phyloP scores from a whole-genome alignment of 2,797 vertebrate species.

The Mormyrops boulengeri region DNA sequence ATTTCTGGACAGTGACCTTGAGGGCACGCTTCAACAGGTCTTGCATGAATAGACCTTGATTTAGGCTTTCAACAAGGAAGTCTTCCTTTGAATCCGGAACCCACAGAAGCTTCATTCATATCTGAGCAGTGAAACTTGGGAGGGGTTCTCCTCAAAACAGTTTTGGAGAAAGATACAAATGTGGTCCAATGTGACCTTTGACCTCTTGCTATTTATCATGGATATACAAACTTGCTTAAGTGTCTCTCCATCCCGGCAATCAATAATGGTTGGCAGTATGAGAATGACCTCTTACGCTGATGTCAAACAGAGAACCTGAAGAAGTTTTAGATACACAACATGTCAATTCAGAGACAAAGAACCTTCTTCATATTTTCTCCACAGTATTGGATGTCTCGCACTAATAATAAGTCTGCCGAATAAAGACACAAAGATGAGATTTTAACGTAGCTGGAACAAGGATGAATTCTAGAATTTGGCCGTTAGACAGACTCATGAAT shows the following conservation, averaged over 20 bases:
- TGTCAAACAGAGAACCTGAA: not conserved
- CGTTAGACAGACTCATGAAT: not conserved
- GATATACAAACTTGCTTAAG: not conserved
- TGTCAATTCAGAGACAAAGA: not conserved
- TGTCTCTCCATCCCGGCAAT: not conserved
- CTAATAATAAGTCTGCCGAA: not conserved
- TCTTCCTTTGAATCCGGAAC: not conserved
- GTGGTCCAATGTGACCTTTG: not conserved
- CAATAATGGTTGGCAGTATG: not conserved
- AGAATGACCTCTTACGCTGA: not conserved
- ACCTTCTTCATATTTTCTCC: not conserved
- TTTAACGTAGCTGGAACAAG: not conserved
- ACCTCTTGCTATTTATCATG: not conserved
- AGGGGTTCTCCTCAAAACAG: not conserved
- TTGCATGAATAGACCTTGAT: not conserved
- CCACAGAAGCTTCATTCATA: not conserved
- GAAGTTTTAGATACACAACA: not conserved
- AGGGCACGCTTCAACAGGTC: not conserved
- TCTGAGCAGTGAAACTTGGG: not conserved
- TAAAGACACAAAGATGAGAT: not conserved
- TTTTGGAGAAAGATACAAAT: slow-evolving; percentile 6
- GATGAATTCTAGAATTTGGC: not conserved
- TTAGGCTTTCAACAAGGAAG: not conserved
- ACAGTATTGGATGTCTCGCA: not conserved
- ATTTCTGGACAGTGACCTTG: not conserved